Conservation (phyloP, 2,113 vertebrate genomes). For the Xenus cinereus region DNA sequence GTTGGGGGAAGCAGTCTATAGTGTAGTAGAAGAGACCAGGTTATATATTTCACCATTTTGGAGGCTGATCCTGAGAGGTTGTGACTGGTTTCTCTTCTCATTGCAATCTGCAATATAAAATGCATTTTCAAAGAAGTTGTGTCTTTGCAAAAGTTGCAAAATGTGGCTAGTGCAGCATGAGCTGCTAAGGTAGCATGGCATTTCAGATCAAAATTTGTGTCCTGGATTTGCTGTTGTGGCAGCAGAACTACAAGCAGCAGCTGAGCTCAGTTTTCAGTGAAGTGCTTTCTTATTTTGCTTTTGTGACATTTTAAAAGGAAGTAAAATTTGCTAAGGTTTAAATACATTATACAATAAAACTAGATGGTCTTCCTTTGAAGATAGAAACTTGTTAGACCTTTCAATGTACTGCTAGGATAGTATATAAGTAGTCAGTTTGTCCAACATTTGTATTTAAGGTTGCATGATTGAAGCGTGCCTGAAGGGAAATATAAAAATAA, state of each 20-base stretch:
- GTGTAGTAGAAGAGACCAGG: neutral
- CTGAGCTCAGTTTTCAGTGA: neutral
- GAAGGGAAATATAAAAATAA: neutral
- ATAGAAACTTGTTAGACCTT: neutral
- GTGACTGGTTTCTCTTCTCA: neutral
- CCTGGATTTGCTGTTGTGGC: neutral
- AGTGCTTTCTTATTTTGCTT: neutral
- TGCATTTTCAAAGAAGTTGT: neutral
- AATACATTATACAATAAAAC: neutral
- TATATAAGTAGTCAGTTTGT: neutral
- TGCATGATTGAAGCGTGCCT: neutral
- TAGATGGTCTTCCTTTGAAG: neutral
- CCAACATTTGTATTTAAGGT: neutral
- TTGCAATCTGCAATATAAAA: neutral
- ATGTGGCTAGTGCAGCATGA: neutral
- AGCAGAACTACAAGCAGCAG: neutral
- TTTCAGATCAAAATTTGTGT: neutral
- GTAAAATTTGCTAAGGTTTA: neutral
- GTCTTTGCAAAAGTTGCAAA: neutral
- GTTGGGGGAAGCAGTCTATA: neutral
- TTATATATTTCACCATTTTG: neutral
- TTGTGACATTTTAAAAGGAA: neutral
- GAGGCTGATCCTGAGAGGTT: neutral
- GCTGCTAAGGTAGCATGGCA: neutral
- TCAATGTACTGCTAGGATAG: neutral